Evolutionary conservation across 2,888 invertebrate species (phyloP).

Genomic region (Linnaemya tessellans): DNA sequence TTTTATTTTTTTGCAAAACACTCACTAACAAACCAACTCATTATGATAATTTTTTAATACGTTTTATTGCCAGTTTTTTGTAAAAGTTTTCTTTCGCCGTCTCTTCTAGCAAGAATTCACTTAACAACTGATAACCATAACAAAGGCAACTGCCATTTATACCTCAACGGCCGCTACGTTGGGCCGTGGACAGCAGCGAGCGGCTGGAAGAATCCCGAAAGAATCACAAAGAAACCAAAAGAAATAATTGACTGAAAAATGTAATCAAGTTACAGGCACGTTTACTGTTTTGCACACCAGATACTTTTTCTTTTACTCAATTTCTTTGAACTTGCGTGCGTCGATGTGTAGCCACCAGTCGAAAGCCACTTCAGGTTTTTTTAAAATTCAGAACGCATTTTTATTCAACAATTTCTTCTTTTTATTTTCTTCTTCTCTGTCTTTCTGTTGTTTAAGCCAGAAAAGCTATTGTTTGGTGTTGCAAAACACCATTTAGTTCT

Average conservation of each 20-base stretch:
- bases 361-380: slow-evolving; percentile 31
- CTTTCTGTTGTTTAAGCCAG: background rate
- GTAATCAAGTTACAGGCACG: slow-evolving; percentile 52
- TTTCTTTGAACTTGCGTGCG: slow-evolving; percentile 5
- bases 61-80: background rate
- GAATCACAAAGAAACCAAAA: slow-evolving; percentile 16
- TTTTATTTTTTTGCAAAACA: slow-evolving; percentile 3
- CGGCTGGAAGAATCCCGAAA: slow-evolving; percentile 26
- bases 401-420: slow-evolving; percentile 18
- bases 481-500: background rate
- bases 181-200: slow-evolving; percentile 5
- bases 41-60: slow-evolving; percentile 1
- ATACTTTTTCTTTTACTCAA: background rate
- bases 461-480: slow-evolving; percentile 9
- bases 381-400: slow-evolving; percentile 57
- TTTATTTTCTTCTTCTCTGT: background rate
- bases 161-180: slow-evolving; percentile 32
- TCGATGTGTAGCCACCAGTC: background rate
- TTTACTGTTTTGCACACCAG: slow-evolving; percentile 23
- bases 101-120: slow-evolving; percentile 14
- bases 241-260: slow-evolving; percentile 24
- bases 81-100: background rate
- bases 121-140: slow-evolving; percentile 54
- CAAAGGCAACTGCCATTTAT: slow-evolving; percentile 64
- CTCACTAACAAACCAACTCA: slow-evolving; percentile 61